phyloP scores from a whole-genome alignment of 1,140 invertebrate species.

The Diprion similis region DNA sequence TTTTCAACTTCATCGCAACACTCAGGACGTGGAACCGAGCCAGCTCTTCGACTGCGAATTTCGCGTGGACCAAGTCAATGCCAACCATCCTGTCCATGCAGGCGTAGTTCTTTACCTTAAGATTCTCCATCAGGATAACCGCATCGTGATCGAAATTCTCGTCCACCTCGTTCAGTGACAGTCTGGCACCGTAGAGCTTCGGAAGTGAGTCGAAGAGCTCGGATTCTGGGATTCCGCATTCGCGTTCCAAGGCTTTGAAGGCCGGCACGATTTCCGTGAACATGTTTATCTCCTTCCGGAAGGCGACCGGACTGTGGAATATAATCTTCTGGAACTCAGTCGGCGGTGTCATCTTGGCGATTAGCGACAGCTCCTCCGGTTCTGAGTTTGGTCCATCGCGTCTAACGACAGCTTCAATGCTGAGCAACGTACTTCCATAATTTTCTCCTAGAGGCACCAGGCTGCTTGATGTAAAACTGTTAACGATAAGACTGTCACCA shows the following conservation, averaged over 20 bases:
- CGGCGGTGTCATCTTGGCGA: slow-evolving; percentile 57
- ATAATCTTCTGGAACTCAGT: slow-evolving; percentile 45
- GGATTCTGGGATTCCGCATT: slow-evolving; percentile 51
- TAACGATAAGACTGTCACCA: background rate
- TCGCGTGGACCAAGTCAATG: slow-evolving; percentile 61
- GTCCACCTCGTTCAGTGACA: slow-evolving; percentile 51
- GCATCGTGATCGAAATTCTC: slow-evolving; percentile 63
- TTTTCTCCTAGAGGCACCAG: slow-evolving; percentile 65
- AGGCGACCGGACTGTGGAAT: slow-evolving; percentile 53
- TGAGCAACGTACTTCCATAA: slow-evolving; percentile 66
- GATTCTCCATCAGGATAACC: slow-evolving; percentile 66
- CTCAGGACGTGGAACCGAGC: slow-evolving; percentile 67
- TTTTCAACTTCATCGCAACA: slow-evolving; percentile 62
- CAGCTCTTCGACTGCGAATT: slow-evolving; percentile 58
- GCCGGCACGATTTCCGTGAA: slow-evolving; percentile 47
- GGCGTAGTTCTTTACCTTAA: slow-evolving; percentile 60
- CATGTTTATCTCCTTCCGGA: slow-evolving; percentile 54
- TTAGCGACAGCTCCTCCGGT: slow-evolving; percentile 43
- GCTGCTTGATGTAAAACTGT: slow-evolving; percentile 26
- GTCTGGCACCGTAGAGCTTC: slow-evolving; percentile 62
- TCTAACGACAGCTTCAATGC: slow-evolving; percentile 46
- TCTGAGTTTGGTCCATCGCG: slow-evolving; percentile 20
- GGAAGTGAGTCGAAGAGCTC: slow-evolving; percentile 59
- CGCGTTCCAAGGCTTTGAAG: slow-evolving; percentile 44
- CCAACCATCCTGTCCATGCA: slow-evolving; percentile 57